Percentiles rank a stretch among this genome's conserved stretches.
These are phyloP conservation scores for Metopolophium dirhodum DNA, from an alignment of 1,140 invertebrate genomes.

Conservation along the genomic window DNA sequence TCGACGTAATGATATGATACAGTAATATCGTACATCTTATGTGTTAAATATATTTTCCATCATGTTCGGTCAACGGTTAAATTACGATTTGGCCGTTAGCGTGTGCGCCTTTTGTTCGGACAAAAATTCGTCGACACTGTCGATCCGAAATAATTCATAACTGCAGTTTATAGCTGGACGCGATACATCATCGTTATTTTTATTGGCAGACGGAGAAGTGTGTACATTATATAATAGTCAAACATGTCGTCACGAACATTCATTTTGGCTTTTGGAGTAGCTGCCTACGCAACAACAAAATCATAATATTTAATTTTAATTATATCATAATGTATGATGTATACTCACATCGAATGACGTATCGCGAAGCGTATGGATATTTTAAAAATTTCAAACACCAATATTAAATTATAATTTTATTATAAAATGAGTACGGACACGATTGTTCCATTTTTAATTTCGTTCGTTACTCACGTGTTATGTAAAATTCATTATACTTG, in stretches of 20 bases:
- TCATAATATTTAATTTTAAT: not conserved
- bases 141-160: not conserved
- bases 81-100: not conserved
- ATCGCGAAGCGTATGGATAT: not conserved
- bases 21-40: not conserved
- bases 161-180: not conserved
- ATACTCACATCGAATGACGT: no score
- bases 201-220: not conserved
- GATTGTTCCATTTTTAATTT: not conserved
- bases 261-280: not conserved
- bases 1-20: not conserved
- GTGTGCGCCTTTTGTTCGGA: not conserved
- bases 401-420: not conserved
- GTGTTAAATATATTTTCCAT: constrained; percentile 9
- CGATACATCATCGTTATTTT: constrained; percentile 14
- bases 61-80: not conserved
- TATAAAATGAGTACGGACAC: not conserved
- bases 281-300: not conserved
- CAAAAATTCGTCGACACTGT: not conserved
- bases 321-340: not conserved
- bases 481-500: not conserved
- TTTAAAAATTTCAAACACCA: not conserved
- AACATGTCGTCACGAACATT: not conserved
- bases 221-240: not conserved
- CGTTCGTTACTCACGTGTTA: not conserved